These are phyloP conservation scores for Leucopternis melanops DNA, from an alignment of 2,113 vertebrate species.

Conservation along the genomic window DNA sequence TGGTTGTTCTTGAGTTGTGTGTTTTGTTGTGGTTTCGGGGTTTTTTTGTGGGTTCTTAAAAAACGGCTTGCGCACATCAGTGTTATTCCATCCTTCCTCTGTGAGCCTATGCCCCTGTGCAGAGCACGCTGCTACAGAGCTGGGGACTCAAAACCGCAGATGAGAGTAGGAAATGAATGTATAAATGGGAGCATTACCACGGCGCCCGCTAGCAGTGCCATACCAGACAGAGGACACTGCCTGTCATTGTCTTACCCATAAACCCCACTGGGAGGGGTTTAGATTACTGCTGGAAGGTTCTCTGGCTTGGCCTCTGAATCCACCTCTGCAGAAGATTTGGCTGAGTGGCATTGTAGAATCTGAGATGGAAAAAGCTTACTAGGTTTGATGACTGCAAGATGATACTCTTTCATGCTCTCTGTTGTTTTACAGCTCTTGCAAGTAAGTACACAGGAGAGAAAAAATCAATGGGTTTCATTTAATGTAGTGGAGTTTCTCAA, in stretches of 20 bases:
- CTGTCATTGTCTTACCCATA: not conserved
- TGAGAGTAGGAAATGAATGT: not conserved
- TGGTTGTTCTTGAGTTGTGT: not conserved
- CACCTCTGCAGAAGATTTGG: not conserved
- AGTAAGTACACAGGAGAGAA: not conserved
- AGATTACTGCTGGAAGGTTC: not conserved
- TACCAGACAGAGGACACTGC: not conserved
- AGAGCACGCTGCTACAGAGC: not conserved
- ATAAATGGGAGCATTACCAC: not conserved
- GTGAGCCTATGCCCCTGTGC: not conserved
- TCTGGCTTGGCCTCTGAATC: not conserved
- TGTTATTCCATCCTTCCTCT: not conserved
- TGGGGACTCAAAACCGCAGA: not conserved
- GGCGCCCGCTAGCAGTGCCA: not conserved
- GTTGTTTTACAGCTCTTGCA: not conserved
- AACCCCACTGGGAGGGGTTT: not conserved
- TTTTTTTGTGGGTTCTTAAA: not conserved
- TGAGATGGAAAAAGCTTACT: not conserved
- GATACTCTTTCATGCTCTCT: not conserved
- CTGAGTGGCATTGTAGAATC: not conserved
- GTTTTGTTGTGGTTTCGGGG: not conserved
- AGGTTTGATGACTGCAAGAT: not conserved
- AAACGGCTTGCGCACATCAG: not conserved
- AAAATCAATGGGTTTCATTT: not conserved
- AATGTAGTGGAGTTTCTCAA: not conserved